These are phyloP conservation scores for Villa cingulata DNA, from an alignment of 2,888 invertebrate species.

Conservation along the genomic window DNA sequence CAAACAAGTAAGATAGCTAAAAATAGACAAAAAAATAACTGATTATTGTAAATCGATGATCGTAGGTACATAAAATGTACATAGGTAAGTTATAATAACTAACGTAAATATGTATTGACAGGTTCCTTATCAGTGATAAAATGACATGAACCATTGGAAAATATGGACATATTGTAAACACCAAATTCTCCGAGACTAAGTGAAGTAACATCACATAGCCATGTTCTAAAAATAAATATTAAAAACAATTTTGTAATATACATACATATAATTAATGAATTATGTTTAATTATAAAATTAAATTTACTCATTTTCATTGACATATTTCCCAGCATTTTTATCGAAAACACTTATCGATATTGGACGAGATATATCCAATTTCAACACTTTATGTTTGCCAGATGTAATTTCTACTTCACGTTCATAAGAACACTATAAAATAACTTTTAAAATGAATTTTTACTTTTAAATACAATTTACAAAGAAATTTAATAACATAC, in stretches of 20 bases:
- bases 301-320: constrained; percentile 28
- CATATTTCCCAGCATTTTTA: constrained; percentile 37
- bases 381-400: constrained; percentile 29
- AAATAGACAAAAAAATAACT: background rate
- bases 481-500: constrained; percentile 38
- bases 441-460: too few species aligned
- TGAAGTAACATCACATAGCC: constrained; percentile 45
- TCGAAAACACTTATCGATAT: constrained; percentile 45
- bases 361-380: constrained; percentile 39
- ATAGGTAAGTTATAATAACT: constrained; percentile 29
- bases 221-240: constrained; percentile 33
- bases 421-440: constrained; percentile 49
- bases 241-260: background rate
- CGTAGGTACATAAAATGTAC: too few species aligned
- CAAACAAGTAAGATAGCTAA: background rate
- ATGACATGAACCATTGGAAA: constrained; percentile 39
- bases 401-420: constrained; percentile 36
- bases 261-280: background rate
- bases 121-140: constrained; percentile 47
- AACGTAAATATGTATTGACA: constrained; percentile 57
- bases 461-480: background rate
- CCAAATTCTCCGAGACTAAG: constrained; percentile 53
- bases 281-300: constrained; percentile 8
- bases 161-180: constrained; percentile 48
- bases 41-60: too few species aligned